Base-by-base conservation (phyloP, 2,113 vertebrate genomes). In the Cynoglossus semilaevis region DNA sequence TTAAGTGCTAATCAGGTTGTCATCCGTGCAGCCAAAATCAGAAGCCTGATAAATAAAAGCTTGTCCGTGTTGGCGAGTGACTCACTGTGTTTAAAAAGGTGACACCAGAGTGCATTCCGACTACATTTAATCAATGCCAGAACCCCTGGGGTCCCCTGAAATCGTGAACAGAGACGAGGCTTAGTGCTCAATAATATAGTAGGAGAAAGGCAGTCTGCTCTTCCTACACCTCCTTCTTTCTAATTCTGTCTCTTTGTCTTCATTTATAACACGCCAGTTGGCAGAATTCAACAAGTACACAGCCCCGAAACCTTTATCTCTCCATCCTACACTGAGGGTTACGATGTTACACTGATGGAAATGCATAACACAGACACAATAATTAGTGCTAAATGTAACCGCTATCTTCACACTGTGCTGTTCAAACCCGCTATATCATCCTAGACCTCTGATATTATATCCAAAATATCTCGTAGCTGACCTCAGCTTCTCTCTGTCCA, bases 1-100 rank as follows among this genome's bases (percentile, higher is more conserved):
- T 83, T 81, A 84, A 85, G 85, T 86, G 84, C 78, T 91, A 89
- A 90, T 90, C 84, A 88, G 81, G 72, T 87, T 89, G 88, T 89
- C 88, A 85, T 88, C 79, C 54, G 36, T 73, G 83, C 75, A 76
- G 83, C 75, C 83, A 79, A 85, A 81, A 88, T 80, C 79, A 84
- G 74, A 84, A 67, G 77, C 70, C 78, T 82, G 77, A 88, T 85
- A 88, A 89, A 89, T 85, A 87, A 88, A 85, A 72, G 67, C 80
- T 72, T 48, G 72, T 87, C 83, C 87, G 67, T 85, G 81, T 80
- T 79, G 81, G 84, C 80, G 67, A 67, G 72, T 17, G 19, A 73
- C 77, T 77, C 66, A 22, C 74, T 67, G 77, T 79, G 80, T 85
- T 88, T 86, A 86, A 89, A 82, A 76, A 83, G 86, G 88, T 88